Conservation (phyloP, 2,888 invertebrate genomes). For the Marasmarcha lunaedactyla region DNA sequence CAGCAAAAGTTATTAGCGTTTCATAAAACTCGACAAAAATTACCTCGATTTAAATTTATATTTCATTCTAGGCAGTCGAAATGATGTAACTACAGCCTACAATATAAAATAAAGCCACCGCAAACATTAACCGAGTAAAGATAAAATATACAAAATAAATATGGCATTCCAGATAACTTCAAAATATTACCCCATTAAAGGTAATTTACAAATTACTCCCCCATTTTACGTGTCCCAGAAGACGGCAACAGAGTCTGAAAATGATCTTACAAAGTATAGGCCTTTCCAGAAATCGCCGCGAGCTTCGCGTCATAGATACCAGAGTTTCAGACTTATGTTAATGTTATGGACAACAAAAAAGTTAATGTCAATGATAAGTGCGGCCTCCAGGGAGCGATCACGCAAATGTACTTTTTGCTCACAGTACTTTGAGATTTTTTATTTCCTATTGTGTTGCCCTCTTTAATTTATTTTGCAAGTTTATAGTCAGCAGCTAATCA, state of each 20-base stretch:
- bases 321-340: constrained; percentile 65
- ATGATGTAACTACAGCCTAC: no score
- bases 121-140: no score
- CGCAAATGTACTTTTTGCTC: constrained; percentile 19
- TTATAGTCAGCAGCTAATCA: constrained; percentile 1
- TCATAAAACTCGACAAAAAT: no score
- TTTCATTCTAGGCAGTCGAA: no score
- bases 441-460: constrained; percentile 40
- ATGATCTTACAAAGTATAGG: constrained; percentile 67
- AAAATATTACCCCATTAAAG: constrained; percentile 20
- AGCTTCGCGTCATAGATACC: constrained; percentile 35
- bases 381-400: constrained; percentile 50
- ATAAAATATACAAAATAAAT: background rate
- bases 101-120: background rate
- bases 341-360: constrained; percentile 71
- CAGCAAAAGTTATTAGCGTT: no score
- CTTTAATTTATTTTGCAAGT: constrained; percentile 37
- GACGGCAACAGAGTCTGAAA: constrained; percentile 49
- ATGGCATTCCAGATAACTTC: background rate
- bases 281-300: constrained; percentile 45
- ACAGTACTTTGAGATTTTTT: constrained; percentile 22
- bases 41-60: no score
- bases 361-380: constrained; percentile 69
- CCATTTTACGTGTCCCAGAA: constrained; percentile 40
- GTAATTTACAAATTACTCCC: constrained; percentile 46